Evolutionary conservation across 2,113 vertebrate genomes (phyloP).

Genomic region (Melanotaenia duboulayi): DNA sequence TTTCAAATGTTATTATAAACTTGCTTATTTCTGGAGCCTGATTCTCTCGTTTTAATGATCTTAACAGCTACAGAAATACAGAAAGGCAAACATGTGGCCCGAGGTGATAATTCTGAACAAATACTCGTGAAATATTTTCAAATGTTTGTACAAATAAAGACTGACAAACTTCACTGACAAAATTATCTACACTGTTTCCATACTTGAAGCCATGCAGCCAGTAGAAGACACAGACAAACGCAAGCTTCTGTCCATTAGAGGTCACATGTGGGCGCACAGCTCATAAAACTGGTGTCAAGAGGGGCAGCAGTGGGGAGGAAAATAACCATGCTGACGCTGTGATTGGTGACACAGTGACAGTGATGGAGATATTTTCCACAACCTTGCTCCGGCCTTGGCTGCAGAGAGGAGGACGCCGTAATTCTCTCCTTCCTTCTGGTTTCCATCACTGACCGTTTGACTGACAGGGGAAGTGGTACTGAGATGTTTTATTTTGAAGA

Average conservation of each 20-base stretch:
- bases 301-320: neutral
- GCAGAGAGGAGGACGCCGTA: constrained; percentile 12
- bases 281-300: constrained; percentile 57
- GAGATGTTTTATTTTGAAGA: too few relatives aligned
- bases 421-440: constrained; percentile 23
- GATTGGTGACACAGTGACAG: constrained; percentile 49
- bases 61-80: constrained; percentile 53
- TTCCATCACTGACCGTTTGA: neutral
- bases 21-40: constrained; percentile 31
- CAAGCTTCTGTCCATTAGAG: constrained; percentile 39
- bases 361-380: constrained; percentile 60
- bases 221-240: constrained; percentile 25
- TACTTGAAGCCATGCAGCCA: neutral
- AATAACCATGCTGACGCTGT: constrained; percentile 28
- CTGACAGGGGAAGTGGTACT: too few relatives aligned
- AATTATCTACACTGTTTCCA: constrained; percentile 30
- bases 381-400: constrained; percentile 33
- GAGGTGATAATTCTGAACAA: constrained; percentile 63
- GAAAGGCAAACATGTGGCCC: constrained; percentile 49
- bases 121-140: constrained; percentile 57
- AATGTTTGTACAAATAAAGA: constrained; percentile 64
- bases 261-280: constrained; percentile 52
- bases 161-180: constrained; percentile 51
- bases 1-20: constrained; percentile 46
- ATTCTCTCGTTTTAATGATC: constrained; percentile 43